These are phyloP conservation scores for Caenorhabditis virilis DNA, from an alignment of 2,888 invertebrate genomes.

Conservation along the genomic window DNA sequence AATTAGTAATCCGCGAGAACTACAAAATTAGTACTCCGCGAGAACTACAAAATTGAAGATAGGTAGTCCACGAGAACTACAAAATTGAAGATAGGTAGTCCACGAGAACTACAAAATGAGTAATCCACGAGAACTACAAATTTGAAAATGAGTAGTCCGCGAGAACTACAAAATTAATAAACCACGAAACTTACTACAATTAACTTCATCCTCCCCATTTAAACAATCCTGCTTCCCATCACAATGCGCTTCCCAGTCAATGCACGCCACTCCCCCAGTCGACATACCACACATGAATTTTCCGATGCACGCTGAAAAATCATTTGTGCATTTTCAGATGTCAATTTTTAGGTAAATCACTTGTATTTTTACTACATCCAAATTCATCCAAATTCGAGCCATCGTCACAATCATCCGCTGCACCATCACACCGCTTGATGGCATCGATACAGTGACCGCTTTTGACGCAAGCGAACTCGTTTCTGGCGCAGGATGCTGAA, in stretches of 20 bases:
- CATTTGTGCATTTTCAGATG: background rate
- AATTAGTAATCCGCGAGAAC: too few relatives aligned
- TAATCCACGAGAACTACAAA: background rate
- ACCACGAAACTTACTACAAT: slow-evolving; percentile 63
- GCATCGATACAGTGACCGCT: slow-evolving; percentile 60
- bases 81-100: too few relatives aligned
- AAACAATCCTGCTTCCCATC: slow-evolving; percentile 63
- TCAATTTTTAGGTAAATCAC: slow-evolving; percentile 34
- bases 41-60: too few relatives aligned
- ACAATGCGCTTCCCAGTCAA: slow-evolving; percentile 58
- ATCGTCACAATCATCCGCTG: slow-evolving; percentile 65
- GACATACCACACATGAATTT: slow-evolving; percentile 63
- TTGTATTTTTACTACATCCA: slow-evolving; percentile 62
- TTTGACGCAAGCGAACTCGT: slow-evolving; percentile 66
- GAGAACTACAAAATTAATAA: too few relatives aligned
- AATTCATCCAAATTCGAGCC: slow-evolving; percentile 66
- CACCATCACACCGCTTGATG: slow-evolving; percentile 62
- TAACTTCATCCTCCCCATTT: slow-evolving; percentile 64
- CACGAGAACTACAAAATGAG: background rate
- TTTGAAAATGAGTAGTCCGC: too few relatives aligned
- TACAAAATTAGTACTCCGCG: too few relatives aligned
- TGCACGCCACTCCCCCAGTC: slow-evolving; percentile 53
- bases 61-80: too few relatives aligned
- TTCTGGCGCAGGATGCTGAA: slow-evolving; percentile 60
- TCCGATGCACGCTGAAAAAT: slow-evolving; percentile 59